Evolutionary conservation across 1,140 invertebrate species (phyloP), one percentile per base, ranked within the genome.

Genomic region (Harpegnathos saltator): DNA sequence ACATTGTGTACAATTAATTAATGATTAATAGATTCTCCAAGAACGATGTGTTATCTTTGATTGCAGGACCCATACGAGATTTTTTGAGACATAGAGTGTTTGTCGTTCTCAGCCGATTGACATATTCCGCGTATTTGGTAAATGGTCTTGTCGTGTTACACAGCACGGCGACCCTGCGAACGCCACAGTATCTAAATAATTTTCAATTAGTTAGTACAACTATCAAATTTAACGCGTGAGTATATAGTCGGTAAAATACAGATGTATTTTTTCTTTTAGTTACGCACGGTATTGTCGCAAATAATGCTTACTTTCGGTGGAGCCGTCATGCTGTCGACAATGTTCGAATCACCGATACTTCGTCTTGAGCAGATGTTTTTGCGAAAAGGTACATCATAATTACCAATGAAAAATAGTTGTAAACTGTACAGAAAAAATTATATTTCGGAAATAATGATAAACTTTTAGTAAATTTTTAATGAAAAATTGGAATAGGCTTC

Each of bases 71-170:
- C 14, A 86, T 96, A 17, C 95, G 95, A 56, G 96, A 95, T 84
- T 94, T 97, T 82, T 92, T 97, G 24, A 95, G 95, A 1, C 96
- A 96, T 96, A 94, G 95, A 88, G 95, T 95, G 85, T 95, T 96
- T 69, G 95, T 95, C 3, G 95, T 96, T 22, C 93, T 97, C 54
- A 95, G 96, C 73, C 94, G 96, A 83, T 92, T 97, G 68, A 96
- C 96, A n/a, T 97, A 96, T 90, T 96, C 96, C 75, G 96, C 96
- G 63, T 97, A 97, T 90, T 94, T 97, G 38, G 95, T 96, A 9
- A 97, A 97, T 89, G 96, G 96, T 2, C 93, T 96, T 26, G 94
- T 97, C 1, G 96, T 96, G 90, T 91, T 97, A 74, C 95, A 96
- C 90, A 94, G 94, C 72, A 91, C 95, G 9, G 95, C 95, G 17